Conservation (phyloP, 2,797 vertebrate genomes). For the Sparidentex hasta region DNA sequence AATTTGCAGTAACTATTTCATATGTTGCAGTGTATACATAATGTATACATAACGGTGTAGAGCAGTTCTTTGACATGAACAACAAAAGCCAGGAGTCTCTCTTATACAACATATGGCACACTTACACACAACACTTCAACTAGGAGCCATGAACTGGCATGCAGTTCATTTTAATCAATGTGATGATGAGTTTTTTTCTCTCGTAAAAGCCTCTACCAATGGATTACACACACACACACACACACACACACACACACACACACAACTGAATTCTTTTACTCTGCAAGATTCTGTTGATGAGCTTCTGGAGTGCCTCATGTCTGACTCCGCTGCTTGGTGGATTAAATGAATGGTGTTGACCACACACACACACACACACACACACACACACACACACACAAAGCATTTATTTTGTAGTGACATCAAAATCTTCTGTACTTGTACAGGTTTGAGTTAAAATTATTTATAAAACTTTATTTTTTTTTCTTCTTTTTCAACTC, state of each 20-base stretch:
- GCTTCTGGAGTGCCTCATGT: not conserved
- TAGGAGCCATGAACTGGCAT: too few species aligned
- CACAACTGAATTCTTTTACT: not conserved
- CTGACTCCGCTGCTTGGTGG: not conserved
- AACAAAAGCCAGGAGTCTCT: not conserved
- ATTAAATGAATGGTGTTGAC: slow-evolving; percentile 25
- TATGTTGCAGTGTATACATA: not conserved
- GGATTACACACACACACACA: too few species aligned
- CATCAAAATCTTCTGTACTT: slow-evolving; percentile 35
- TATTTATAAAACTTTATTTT: slow-evolving; percentile 87
- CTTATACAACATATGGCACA: not conserved
- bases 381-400: slow-evolving; percentile 30
- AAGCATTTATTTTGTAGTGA: slow-evolving; percentile 49
- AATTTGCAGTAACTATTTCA: not conserved
- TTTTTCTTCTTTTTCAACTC: slow-evolving; percentile 78
- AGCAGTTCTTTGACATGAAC: not conserved
- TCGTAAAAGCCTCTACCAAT: too few species aligned
- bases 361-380: slow-evolving; percentile 35
- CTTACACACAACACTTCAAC: not conserved
- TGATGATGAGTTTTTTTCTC: too few species aligned
- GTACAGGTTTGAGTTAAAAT: slow-evolving; percentile 62
- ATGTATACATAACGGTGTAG: not conserved
- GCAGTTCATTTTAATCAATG: too few species aligned
- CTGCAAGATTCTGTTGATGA: not conserved
- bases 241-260: too few species aligned